Percentiles rank a stretch among this genome's conserved stretches.
Conservation (phyloP, 2,797 vertebrate genomes). For the Enteromius argenteus region DNA sequence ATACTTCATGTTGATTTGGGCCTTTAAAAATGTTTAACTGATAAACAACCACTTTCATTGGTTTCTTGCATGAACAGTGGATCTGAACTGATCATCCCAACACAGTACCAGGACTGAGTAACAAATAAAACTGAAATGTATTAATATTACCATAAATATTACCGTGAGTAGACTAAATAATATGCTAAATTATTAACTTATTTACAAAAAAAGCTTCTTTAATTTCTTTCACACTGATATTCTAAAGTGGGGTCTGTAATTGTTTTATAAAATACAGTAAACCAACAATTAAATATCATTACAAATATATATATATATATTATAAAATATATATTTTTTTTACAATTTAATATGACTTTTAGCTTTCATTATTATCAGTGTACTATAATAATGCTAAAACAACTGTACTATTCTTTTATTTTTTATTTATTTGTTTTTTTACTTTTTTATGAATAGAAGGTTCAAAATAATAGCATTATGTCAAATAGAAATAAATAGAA, state of each 20-base stretch:
- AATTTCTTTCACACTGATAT: background rate
- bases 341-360: too few relatives aligned
- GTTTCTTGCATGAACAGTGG: background rate
- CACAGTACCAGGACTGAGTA: background rate
- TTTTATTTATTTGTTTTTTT: background rate
- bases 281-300: background rate
- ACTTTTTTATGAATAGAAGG: background rate
- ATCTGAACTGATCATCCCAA: background rate
- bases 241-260: background rate
- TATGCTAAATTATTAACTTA: slow-evolving; percentile 9
- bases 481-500: background rate
- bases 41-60: background rate
- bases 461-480: background rate
- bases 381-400: background rate
- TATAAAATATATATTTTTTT: too few relatives aligned
- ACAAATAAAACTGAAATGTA: background rate
- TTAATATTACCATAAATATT: background rate
- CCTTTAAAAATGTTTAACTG: background rate
- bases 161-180: background rate
- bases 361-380: too few relatives aligned
- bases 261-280: background rate
- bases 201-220: background rate
- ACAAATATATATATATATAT: background rate
- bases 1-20: background rate
- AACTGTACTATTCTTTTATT: background rate